Evolutionary conservation across 2,113 vertebrate genomes (phyloP).

Genomic region (Rhinolophus sinicus): DNA sequence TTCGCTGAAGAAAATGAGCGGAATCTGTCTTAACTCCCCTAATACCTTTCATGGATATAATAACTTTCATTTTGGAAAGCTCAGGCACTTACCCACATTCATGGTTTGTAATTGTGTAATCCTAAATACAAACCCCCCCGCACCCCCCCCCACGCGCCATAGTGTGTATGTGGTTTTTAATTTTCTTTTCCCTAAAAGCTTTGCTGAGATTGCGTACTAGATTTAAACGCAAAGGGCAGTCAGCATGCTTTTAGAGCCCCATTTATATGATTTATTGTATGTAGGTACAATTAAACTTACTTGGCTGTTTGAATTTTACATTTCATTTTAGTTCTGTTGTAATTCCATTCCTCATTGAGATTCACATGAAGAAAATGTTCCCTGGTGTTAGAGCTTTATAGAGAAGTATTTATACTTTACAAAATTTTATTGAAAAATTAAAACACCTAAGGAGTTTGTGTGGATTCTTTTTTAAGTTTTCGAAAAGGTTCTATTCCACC

Average conservation of each 20-base stretch:
- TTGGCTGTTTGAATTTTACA: neutral
- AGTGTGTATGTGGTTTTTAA: neutral
- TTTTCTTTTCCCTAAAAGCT: neutral
- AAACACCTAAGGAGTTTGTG: slow-evolving; percentile 80
- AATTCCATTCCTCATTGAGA: slow-evolving; percentile 59
- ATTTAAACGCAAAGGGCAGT: neutral
- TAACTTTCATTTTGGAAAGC: slow-evolving; percentile 17
- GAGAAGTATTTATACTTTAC: slow-evolving; percentile 73
- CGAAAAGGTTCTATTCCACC: too few relatives aligned
- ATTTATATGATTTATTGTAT: neutral
- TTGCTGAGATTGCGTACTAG: slow-evolving; percentile 14
- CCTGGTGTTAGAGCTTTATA: slow-evolving; percentile 70
- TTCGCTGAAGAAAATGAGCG: neutral
- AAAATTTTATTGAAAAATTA: slow-evolving; percentile 77
- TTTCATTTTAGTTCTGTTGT: slow-evolving; percentile 59
- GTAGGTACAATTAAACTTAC: neutral
- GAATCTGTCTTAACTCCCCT: neutral
- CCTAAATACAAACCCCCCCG: neutral
- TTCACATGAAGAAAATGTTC: slow-evolving; percentile 72
- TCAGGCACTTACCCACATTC: neutral
- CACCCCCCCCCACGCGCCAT: neutral
- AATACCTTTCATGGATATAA: neutral
- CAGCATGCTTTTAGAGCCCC: neutral
- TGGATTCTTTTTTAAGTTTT: neutral
- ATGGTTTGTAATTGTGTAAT: slow-evolving; percentile 5